phyloP scores from a whole-genome alignment of 2,113 vertebrate species.

The Antigone vipio region DNA sequence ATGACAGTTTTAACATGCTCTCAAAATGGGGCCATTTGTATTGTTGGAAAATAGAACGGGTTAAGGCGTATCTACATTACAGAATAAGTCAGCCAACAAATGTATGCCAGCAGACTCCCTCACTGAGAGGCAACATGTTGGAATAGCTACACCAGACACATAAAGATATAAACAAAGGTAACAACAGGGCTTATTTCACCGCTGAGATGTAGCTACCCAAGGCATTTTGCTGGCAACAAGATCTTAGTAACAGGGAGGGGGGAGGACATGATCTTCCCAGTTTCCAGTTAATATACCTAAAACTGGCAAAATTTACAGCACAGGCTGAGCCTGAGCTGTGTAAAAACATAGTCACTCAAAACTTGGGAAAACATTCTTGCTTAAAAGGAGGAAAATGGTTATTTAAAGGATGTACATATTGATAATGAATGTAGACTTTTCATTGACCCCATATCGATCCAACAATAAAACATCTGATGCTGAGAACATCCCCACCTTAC shows the following conservation, averaged over 20 bases:
- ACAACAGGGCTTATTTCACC: not conserved
- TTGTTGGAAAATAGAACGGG: not conserved
- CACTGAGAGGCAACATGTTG: not conserved
- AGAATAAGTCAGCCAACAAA: not conserved
- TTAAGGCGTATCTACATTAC: not conserved
- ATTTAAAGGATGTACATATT: not conserved
- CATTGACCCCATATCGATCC: not conserved
- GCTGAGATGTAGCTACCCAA: not conserved
- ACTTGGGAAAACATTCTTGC: not conserved
- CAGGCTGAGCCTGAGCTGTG: not conserved
- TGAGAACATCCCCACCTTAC: not conserved
- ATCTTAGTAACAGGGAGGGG: rapidly evolving
- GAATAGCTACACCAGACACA: not conserved
- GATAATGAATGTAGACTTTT: not conserved
- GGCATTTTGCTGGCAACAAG: not conserved
- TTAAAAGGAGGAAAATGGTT: not conserved
- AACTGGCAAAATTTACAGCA: not conserved
- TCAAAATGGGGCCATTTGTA: not conserved
- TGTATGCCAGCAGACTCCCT: not conserved
- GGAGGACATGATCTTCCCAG: not conserved
- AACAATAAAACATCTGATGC: not conserved
- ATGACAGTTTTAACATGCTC: not conserved
- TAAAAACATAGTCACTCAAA: not conserved
- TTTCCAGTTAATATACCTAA: not conserved
- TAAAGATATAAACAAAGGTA: not conserved